These are phyloP conservation scores for Belonocnema kinseyi DNA, from an alignment of 1,140 invertebrate genomes.

Conservation along the genomic window DNA sequence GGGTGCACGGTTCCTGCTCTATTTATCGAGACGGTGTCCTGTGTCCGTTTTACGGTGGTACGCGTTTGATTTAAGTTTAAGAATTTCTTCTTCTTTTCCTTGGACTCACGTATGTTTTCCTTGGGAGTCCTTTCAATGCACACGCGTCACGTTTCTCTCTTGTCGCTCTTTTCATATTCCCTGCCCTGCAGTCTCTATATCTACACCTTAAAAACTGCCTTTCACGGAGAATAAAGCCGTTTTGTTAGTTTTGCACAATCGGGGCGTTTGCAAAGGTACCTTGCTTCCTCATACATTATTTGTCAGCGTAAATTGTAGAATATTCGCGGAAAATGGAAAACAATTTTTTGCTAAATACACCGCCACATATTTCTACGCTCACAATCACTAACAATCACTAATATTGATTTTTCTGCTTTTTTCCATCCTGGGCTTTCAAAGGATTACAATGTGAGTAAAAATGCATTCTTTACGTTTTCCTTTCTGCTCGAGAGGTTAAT, in stretches of 20 bases:
- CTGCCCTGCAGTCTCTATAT: background rate
- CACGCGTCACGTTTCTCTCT: conserved; percentile 12
- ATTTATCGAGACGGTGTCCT: conserved; percentile 52
- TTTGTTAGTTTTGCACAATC: conserved; percentile 35
- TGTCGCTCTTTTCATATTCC: conserved; percentile 20
- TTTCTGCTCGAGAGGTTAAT: no score
- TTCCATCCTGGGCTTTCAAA: conserved; percentile 58
- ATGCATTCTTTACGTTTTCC: background rate
- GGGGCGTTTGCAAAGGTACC: conserved; percentile 6
- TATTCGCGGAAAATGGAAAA: background rate
- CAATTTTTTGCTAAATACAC: conserved; percentile 5
- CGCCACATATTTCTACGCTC: background rate
- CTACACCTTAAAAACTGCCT: conserved; percentile 9
- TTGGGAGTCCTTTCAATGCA: conserved; percentile 35
- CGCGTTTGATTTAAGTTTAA: conserved; percentile 51
- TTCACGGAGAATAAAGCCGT: conserved; percentile 32
- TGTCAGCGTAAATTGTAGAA: background rate
- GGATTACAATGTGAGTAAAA: conserved; percentile 67
- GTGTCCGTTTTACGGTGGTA: conserved; percentile 60
- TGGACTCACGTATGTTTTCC: conserved; percentile 30
- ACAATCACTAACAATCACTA: conserved; percentile 40
- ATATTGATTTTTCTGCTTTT: conserved; percentile 45
- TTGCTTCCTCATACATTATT: conserved; percentile 16
- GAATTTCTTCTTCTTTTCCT: conserved; percentile 34
- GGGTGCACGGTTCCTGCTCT: conserved; percentile 39